Evolutionary conservation across 2,888 invertebrate species (phyloP), one percentile per base, ranked within the genome.

Genomic region (Hyposoter didymator): DNA sequence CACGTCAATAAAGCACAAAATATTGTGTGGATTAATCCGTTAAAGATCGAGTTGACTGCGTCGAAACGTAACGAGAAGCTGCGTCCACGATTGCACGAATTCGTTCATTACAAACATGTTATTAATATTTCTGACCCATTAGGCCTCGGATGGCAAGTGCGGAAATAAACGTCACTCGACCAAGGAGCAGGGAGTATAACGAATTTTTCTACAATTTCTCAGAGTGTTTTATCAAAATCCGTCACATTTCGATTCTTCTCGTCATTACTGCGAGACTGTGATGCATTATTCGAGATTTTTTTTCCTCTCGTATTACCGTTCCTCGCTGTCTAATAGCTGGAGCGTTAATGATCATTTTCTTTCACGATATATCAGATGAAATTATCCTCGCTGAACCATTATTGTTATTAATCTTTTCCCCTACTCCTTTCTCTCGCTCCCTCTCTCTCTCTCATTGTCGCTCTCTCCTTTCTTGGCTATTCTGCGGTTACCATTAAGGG

Each of bases 371-470:
- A 70, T 43, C 52, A n/a, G 64, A 66, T 75, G 35, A 75, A 75
- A 81, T 78, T 69, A 79, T 70, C 70, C 64, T 17, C 74, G 39
- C 55, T 47, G 49, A 35, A 62, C 22, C 55, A 69, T 82, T 72
- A 82, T 82, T 78, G n/a, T 75, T 70, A 79, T 75, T 82, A 52
- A 82, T 79, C 73, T 52, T 76, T 52, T 7, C 47, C 70, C 45
- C 66, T 39, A n/a, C 19, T 43, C 17, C 14, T 45, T 6, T 47
- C n/a, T 0, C 35, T 76, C 62, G 43, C 32, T 52, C 39, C n/a
- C 62, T 19, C 55, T 67, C 39, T 55, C 22, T 79, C 45, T 52
- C 59, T 47, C 47, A 19, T 22, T 49, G 7, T 62, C 49, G 28
- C 6, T 69, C 66, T 66, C 28, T 45, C 28, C 52, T 52, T 7